Evolutionary conservation across 2,113 vertebrate species (phyloP), one percentile per base, ranked within the genome.

Genomic region (Zapus hudsonius): DNA sequence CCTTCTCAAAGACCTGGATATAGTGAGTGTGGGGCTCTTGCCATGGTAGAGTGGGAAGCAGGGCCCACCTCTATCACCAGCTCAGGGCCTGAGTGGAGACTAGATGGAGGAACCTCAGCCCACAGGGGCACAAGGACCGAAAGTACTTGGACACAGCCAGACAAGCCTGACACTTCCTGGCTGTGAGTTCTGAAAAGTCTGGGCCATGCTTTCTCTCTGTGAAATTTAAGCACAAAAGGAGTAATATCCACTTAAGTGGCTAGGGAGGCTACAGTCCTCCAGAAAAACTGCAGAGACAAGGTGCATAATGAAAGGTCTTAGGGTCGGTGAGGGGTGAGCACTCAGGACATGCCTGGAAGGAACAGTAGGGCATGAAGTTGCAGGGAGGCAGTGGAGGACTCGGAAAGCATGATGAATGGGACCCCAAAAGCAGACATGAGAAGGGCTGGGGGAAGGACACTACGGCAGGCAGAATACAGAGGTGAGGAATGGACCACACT

Each of bases 401-500:
- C 52, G 8, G 11, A 17, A 7, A 82, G 64, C 52, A 63, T 1
- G 7, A 47, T 33, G 52, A 57, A 52, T 20, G 29, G 70, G 47
- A 36, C 59, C 44, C 20, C 17, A 31, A 47, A 13, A 40, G 57
- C 64, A 72, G 44, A 20, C 6, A 9, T 0, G 5, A 3, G 36
- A 19, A 64, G 15, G 10, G 33, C 36, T 33, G 9, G 17, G 25
- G 9, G 17, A 19, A 69, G 23, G 42, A 59, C 31, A 15, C 40
- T 9, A 5, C 5, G 3, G 9, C 38, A 5, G 36, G 40, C 5
- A n/a, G 40, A 59, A 63, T 9, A 40, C 36, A 27, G 0, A 4
- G 8, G 19, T 38, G 8, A 38, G 33, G 64, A 19, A n/a, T 4
- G 2, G 23, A 42, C n/a, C 40, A 5, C 2, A 2, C 1, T 61